Conservation (phyloP, 2,797 vertebrate species). For the Hypotaenidia okinawae region DNA sequence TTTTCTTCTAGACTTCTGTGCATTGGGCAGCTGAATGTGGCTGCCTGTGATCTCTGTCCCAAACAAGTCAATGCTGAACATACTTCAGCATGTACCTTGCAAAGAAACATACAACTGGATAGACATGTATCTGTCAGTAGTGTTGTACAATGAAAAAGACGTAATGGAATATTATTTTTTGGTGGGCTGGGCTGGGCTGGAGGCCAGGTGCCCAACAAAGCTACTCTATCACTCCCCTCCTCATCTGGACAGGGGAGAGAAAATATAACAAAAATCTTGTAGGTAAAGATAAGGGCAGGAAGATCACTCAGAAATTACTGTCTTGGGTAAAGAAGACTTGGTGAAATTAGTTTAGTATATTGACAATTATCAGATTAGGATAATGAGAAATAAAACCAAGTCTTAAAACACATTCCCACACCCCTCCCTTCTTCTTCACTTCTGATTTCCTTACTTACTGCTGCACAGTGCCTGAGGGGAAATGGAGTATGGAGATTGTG, state of each 20-base stretch:
- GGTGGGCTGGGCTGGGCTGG: background rate
- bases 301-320: background rate
- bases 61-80: background rate
- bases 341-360: background rate
- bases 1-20: background rate
- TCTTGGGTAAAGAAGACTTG: background rate
- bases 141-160: background rate
- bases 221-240: background rate
- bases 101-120: background rate
- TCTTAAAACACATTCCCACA: no score
- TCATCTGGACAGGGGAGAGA: background rate
- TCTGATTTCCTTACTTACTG: background rate
- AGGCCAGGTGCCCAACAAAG: background rate
- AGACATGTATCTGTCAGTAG: accelerated
- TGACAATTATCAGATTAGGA: background rate
- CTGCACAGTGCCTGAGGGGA: accelerated
- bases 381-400: no score
- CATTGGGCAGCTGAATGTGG: background rate
- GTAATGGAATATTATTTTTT: background rate
- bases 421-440: no score
- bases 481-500: accelerated
- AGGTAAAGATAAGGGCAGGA: background rate
- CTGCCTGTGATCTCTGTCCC: background rate
- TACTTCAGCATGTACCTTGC: background rate
- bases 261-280: accelerated